Evolutionary conservation across 2,113 vertebrate genomes (phyloP).

Genomic region (Macroglossus sobrinus): DNA sequence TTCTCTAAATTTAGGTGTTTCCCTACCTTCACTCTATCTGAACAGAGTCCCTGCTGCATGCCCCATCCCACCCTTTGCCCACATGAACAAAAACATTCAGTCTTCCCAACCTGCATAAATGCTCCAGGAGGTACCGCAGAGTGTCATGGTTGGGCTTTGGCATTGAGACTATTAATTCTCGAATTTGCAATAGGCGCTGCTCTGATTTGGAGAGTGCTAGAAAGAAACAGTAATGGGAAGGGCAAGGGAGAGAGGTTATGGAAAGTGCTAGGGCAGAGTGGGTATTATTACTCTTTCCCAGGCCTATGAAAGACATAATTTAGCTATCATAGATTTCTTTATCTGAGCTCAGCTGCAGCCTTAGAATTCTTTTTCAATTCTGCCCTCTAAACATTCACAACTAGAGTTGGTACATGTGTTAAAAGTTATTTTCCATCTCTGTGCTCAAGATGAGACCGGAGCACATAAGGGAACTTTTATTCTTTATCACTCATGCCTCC

Average conservation of each 20-base stretch:
- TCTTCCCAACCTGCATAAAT: conserved; percentile 87
- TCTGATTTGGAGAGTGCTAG: conserved; percentile 85
- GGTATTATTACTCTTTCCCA: neutral
- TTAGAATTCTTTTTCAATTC: conserved; percentile 27
- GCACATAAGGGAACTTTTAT: neutral
- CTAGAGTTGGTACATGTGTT: neutral
- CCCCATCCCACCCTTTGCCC: neutral
- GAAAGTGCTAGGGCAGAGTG: neutral
- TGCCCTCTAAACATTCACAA: neutral
- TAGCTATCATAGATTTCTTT: neutral
- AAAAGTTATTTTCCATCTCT: neutral
- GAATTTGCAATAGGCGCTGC: conserved; percentile 85
- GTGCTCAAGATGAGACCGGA: neutral
- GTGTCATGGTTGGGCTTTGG: conserved; percentile 89
- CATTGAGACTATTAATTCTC: conserved; percentile 85
- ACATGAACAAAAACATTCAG: neutral
- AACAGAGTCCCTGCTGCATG: neutral
- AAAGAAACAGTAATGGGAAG: neutral
- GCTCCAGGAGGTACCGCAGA: conserved; percentile 86
- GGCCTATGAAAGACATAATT: neutral
- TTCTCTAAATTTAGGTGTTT: neutral
- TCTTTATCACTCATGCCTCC: neutral
- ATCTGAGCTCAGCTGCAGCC: neutral
- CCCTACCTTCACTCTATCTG: neutral
- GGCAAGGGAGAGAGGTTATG: neutral